Evolutionary conservation across 2,888 invertebrate species (phyloP), one percentile per base, ranked within the genome.

Genomic region (Tanytarsus gracilentus): DNA sequence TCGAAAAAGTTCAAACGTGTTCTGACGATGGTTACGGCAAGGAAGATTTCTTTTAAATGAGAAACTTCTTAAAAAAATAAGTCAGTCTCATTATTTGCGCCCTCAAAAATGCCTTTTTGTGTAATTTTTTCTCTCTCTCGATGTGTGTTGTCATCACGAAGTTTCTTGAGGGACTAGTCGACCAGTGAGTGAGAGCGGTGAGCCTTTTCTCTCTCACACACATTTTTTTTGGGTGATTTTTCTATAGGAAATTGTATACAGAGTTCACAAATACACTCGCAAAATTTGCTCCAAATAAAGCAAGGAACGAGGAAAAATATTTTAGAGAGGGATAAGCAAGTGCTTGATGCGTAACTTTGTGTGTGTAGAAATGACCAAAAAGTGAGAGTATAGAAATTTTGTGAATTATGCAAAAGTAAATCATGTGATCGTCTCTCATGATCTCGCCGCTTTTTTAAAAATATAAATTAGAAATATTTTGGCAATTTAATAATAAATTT

Each of bases 41-140:
- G 39, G 55, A 55, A 55, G 55, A 55, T 40, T 30, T 55, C 55
- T 55, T 55, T 36, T 55, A 55, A 55, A 39, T 55, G 33, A 55
- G n/a, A 25, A 27, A 49, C 26, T 55, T 55, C 26, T 55, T 55
- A 36, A 52, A 36, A 36, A 36, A 53, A 53, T 7, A 53, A 53
- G 40, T 44, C 40, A 44, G 50, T 50, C 14, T 51, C 16, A 36
- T 29, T 51, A 36, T 25, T 36, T 44, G 40, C 40, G 40, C 40
- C 40, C 40, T 44, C 44, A 21, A 9, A 18, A 23, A 18, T 44
- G 16, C 21, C 21, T 36, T 53, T 52, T 55, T 55, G 55, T 55
- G 55, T 55, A 39, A 55, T 27, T 53, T 53, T 53, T 30, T 53
- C 18, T 40, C 39, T 44, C 9, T 11, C 30, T 30, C 30, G n/a